Evolutionary conservation across 2,113 vertebrate species (phyloP).

Genomic region (Centrocercus urophasianus): DNA sequence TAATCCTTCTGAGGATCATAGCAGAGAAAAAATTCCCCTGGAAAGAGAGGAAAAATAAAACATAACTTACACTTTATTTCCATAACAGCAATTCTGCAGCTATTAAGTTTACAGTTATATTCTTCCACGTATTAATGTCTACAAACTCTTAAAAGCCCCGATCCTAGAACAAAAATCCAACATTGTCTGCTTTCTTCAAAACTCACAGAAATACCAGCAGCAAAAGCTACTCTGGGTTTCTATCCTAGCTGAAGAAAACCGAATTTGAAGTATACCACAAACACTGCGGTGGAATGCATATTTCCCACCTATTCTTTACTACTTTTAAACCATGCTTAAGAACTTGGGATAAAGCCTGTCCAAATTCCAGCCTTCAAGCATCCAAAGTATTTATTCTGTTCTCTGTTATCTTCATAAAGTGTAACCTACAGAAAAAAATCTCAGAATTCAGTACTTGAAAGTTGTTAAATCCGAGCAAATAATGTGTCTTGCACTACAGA

Average conservation of each 20-base stretch:
- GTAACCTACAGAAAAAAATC: neutral
- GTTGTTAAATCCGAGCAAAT: neutral
- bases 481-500: neutral
- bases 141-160: neutral
- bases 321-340: neutral
- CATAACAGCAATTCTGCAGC: neutral
- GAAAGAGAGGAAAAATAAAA: conserved; percentile 34
- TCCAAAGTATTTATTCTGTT: neutral
- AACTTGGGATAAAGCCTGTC: neutral
- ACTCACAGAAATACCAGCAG: neutral
- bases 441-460: neutral
- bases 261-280: neutral
- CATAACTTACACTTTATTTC: neutral
- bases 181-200: neutral
- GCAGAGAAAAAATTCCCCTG: conserved; percentile 98
- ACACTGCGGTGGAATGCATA: neutral
- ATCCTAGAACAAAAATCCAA: neutral
- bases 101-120: fast-evolving
- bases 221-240: neutral
- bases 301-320: neutral
- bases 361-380: neutral
- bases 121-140: neutral
- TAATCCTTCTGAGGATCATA: conserved; percentile 97
- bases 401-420: neutral
- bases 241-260: neutral